phyloP scores from a whole-genome alignment of 2,797 vertebrate species.

The Macroramphosus scolopax region DNA sequence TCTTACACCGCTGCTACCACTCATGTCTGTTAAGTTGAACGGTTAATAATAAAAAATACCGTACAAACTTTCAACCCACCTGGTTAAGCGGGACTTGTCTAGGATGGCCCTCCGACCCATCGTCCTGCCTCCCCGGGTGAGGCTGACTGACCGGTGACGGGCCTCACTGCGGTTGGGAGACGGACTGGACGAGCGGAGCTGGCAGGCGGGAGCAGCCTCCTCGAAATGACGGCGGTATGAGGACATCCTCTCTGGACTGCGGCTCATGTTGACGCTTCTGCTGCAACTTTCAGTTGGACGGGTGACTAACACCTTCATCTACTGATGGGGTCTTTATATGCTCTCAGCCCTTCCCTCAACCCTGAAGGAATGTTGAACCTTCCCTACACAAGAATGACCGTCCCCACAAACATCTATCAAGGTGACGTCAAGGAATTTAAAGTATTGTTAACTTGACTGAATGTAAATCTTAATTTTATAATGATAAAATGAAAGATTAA shows the following conservation, averaged over 20 bases:
- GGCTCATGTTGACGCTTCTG: slow-evolving; percentile 67
- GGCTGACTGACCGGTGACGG: slow-evolving; percentile 73
- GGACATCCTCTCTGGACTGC: slow-evolving; percentile 79
- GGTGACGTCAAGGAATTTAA: slow-evolving; percentile 55
- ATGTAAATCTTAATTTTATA: too few relatives aligned
- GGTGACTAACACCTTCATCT: slow-evolving; percentile 11
- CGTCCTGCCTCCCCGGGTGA: slow-evolving; percentile 43
- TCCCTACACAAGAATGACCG: slow-evolving; percentile 51
- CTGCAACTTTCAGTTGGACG: slow-evolving; percentile 20
- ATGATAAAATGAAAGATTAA: too few relatives aligned
- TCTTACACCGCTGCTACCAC: too few relatives aligned
- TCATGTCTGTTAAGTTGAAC: too few relatives aligned
- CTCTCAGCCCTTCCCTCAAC: slow-evolving; percentile 40
- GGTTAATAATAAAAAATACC: too few relatives aligned
- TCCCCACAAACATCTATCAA: slow-evolving; percentile 70
- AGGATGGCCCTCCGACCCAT: slow-evolving; percentile 60
- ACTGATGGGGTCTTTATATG: slow-evolving; percentile 62
- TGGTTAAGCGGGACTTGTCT: slow-evolving; percentile 61
- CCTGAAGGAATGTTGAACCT: slow-evolving; percentile 75
- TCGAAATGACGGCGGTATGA: slow-evolving; percentile 80
- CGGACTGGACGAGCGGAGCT: slow-evolving; percentile 68
- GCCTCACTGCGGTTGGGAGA: slow-evolving; percentile 67
- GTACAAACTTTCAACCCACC: slow-evolving; percentile 52
- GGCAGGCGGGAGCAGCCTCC: slow-evolving; percentile 32
- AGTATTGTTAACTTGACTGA: too few relatives aligned